Percentiles rank a stretch among this genome's conserved stretches.
phyloP scores from a whole-genome alignment of 2,797 vertebrate species.

The Tangara arthus region DNA sequence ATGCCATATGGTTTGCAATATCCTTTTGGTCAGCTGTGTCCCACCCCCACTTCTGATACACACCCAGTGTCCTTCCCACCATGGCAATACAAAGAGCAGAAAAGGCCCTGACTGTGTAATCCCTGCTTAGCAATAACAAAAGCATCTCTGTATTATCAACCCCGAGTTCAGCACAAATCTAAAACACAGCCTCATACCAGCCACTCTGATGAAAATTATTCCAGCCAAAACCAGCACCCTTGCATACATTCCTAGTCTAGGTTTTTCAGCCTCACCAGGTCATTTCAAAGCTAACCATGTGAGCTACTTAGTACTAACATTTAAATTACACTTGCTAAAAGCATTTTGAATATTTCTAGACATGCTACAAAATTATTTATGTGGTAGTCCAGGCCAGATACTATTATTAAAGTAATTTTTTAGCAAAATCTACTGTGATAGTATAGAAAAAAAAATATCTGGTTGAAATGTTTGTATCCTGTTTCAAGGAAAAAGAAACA shows the following conservation, averaged over 20 bases:
- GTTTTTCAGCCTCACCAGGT: not conserved
- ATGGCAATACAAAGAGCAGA: not conserved
- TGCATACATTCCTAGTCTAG: not conserved
- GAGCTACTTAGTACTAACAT: not conserved
- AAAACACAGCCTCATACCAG: not conserved
- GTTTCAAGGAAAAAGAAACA: not conserved
- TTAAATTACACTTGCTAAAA: not conserved
- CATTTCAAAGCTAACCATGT: not conserved
- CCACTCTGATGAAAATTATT: not conserved
- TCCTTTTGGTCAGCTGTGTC: not conserved
- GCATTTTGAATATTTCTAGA: not conserved
- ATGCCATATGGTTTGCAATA: too few relatives aligned
- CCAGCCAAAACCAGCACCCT: not conserved
- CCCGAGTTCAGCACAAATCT: not conserved
- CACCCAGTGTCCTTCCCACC: accelerated
- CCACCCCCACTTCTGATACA: accelerated
- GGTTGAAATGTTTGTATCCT: not conserved
- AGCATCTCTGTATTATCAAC: not conserved
- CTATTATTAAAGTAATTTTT: not conserved
- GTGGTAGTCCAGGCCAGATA: not conserved
- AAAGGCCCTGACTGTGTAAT: not conserved
- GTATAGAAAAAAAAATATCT: not conserved
- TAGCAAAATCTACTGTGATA: accelerated
- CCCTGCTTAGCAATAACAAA: not conserved
- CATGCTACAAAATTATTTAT: not conserved